phyloP scores from a whole-genome alignment of 2,888 invertebrate genomes.

The Gymnoscelis rufifasciata region DNA sequence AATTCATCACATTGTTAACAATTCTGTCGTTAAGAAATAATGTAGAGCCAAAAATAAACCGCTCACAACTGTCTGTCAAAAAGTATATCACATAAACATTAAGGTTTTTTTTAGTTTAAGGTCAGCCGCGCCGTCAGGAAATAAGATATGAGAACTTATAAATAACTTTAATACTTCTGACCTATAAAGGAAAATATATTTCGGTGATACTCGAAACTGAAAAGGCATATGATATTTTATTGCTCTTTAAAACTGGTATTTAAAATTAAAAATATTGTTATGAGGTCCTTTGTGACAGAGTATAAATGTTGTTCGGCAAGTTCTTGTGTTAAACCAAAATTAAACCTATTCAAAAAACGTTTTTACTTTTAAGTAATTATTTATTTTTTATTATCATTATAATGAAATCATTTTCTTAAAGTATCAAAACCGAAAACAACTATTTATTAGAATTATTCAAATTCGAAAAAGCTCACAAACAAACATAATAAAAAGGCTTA shows the following conservation, averaged over 20 bases:
- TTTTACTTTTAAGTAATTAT: too few species aligned
- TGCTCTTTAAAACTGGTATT: slow-evolving; percentile 5
- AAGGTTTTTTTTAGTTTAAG: slow-evolving; percentile 28
- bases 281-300: background rate
- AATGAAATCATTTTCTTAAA: too few species aligned
- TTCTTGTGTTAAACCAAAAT: too few species aligned
- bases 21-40: too few species aligned
- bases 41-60: background rate
- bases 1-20: too few species aligned
- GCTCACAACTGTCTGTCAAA: background rate
- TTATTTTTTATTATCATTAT: too few species aligned
- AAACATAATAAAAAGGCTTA: too few species aligned
- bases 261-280: slow-evolving; percentile 2
- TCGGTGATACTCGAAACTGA: background rate
- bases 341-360: too few species aligned
- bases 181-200: slow-evolving; percentile 13
- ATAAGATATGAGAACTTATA: slow-evolving; percentile 30
- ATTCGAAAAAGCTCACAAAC: background rate
- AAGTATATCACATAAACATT: background rate
- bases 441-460: background rate
- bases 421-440: background rate
- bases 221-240: slow-evolving; percentile 3
- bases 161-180: slow-evolving; percentile 13
- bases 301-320: too few species aligned
- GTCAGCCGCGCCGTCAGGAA: slow-evolving; percentile 46